Evolutionary conservation across 2,888 invertebrate genomes (phyloP), one percentile per base, ranked within the genome.

Genomic region (Lycaena phlaeas): DNA sequence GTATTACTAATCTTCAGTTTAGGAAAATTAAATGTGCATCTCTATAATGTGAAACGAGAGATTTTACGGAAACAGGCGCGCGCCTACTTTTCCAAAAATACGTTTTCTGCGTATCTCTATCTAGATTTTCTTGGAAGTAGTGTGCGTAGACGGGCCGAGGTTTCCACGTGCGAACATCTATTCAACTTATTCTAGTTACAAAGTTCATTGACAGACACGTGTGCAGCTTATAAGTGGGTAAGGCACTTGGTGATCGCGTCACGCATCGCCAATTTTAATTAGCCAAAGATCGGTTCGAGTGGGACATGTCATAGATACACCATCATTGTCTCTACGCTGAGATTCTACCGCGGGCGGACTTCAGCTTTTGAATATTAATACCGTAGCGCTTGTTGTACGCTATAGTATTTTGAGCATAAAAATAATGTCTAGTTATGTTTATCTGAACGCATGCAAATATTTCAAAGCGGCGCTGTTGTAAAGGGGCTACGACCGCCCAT

Each of bases 171-270:
- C 54, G 53, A 54, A 48, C 45, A 44, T 47, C 58, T 61, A 60
- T 57, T 54, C 58, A 61, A 61, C 57, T 65, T 62, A 63, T 62
- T 67, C 70, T 64, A 68, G 64, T 61, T 63, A 61, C 66, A 68
- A 68, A 77, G 82, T 82, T 82, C 82, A 81, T 79, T 84, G 82
- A 81, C 82, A 77, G 79, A 72, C 75, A 77, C 81, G 81, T 79
- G 79, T 76, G 75, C 69, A 74, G 75, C 70, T 69, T 77, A 61
- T 72, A 72, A 70, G 71, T 68, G 69, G 64, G 67, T 73, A 76
- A 70, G 69, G 61, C 67, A 70, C 63, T 72, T 63, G 63, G 65
- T 68, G 72, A 68, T 69, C 73, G 68, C 63, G 71, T 77, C 73
- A 79, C 78, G 81, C 78, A 79, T 60, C 64, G 71, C 73, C 76